Evolutionary conservation across 2,113 vertebrate species (phyloP), one percentile per base, ranked within the genome.

Genomic region (Pelecanus crispus): DNA sequence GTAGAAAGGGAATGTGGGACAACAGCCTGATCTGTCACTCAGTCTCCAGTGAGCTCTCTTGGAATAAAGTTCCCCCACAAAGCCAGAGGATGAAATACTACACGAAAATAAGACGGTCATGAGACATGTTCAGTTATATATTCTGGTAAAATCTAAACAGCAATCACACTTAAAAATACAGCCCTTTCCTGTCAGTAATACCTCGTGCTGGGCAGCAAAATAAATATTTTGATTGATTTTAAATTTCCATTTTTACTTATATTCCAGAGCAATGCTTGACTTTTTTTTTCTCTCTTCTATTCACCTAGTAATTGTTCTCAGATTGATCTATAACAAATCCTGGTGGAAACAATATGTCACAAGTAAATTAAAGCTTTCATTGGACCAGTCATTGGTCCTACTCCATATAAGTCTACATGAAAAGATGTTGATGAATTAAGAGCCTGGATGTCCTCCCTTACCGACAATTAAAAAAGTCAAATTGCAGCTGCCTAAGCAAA

Each of bases 1-100:
- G 97, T 95, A 97, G 97, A 94, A 92, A 97, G 96, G 97, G 97
- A 98, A 98, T 97, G 97, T 97, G 97, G 94, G 96, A 97, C 96
- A 97, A 97, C 92, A 97, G 97, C 88, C 83, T 94, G 94, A 91
- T 97, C 94, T 95, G 91, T 97, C 91, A 97, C 95, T 97, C 80
- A 92, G 95, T 97, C 95, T 98, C 96, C 91, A 92, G 95, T 21
- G 90, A 92, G 95, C 94, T 98, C 84, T 97, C 94, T 63, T 94
- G 97, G 95, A 93, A 94, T 88, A 88, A 95, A 95, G 89, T 96
- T 93, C 94, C 65, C 89, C 85, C 24, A 52, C 85, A 91, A 96
- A 96, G 86, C 75, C 59, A 70, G 68, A 91, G 86, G 94, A 96
- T 88, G 88, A 97, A 97, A 80, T 75, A 94, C 68, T 74, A 88